Base-by-base conservation (phyloP, 2,888 invertebrate genomes). In the Electrophaes corylata region DNA sequence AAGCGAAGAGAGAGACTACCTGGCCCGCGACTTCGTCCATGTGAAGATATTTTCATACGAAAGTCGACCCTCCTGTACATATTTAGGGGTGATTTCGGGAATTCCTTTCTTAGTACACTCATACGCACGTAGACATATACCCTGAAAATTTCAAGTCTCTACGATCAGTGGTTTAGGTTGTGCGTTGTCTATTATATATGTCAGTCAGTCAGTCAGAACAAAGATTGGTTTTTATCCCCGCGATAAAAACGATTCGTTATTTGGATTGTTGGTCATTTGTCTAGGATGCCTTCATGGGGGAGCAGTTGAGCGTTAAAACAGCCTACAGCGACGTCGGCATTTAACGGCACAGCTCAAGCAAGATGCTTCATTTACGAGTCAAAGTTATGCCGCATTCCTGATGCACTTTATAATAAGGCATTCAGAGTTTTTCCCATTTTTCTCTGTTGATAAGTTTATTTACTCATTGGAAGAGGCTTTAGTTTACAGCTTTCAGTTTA, bases 291-390 rank as follows among this genome's bases (percentile, higher is more conserved):
- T 14, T 20, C 8, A 26, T 43, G 43, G 43, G 14, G 39, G 23
- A 19, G 52, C 37, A 39, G 64, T 67, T 66, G 59, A 63, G 65
- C 66, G 63, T 67, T 69, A 64, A 69, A 70, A 63, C 57, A 63
- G 60, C 69, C 50, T 45, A 54, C 45, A 57, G 48, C 54, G 47
- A 58, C 60, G 65, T 54, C 66, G 56, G 60, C 55, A 57, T 66
- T 62, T 62, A 59, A 48, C 65, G 64, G 67, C 51, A 62, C 57
- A 60, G 58, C 57, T 65, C 60, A 60, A 58, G 44, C 39, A 57
- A 41, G 41, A 48, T 48, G 45, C 45, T 53, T 43, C 44, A 57
- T 57, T 52, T 41, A 53, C 23, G 48, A 52, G 37, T 48, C 39
- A 60, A 57, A 60, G 56, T 57, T 61, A 48, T 53, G 47, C 55